These are phyloP conservation scores for Nesometra sesokonis DNA, from an alignment of 35 echinoderm and acorn worm species.

Conservation along the genomic window DNA sequence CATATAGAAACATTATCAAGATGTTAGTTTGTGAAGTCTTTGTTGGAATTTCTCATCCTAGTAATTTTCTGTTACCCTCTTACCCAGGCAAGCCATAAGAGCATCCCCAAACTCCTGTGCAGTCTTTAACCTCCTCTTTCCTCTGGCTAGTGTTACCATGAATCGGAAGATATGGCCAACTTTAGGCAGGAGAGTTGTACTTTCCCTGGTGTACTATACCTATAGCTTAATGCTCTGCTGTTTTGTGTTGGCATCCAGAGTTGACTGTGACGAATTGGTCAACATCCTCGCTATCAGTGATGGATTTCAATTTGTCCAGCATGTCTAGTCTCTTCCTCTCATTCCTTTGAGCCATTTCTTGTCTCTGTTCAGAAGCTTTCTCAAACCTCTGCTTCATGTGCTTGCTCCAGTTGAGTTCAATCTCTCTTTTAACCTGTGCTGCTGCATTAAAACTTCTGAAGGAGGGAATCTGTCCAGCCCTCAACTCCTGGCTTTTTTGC, in stretches of 20 bases:
- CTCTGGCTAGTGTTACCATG: conserved; percentile 8
- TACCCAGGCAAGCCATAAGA: conserved; percentile 3
- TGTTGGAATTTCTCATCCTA: neutral
- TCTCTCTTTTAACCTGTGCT: too few relatives aligned
- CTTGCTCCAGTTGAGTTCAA: too few relatives aligned
- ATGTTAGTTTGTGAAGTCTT: too few relatives aligned
- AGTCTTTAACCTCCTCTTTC: conserved; percentile 9
- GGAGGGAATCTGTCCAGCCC: too few relatives aligned
- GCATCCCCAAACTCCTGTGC: conserved; percentile 16
- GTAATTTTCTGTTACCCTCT: conserved; percentile 6
- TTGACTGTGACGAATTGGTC: neutral
- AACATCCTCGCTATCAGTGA: neutral
- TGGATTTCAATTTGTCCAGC: neutral
- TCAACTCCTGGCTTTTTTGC: too few relatives aligned
- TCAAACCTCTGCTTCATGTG: too few relatives aligned
- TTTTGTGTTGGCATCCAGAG: neutral
- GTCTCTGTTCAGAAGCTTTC: too few relatives aligned
- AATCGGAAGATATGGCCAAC: conserved; percentile 8
- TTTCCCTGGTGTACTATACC: conserved; percentile 2
- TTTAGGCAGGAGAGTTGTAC: conserved; percentile 2
- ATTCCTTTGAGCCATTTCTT: too few relatives aligned
- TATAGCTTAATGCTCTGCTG: conserved; percentile 9
- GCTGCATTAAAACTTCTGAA: too few relatives aligned
- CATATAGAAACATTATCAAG: too few relatives aligned
- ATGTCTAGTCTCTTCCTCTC: too few relatives aligned